phyloP scores from a whole-genome alignment of 2,888 invertebrate species.

The Ametastegia equiseti region DNA sequence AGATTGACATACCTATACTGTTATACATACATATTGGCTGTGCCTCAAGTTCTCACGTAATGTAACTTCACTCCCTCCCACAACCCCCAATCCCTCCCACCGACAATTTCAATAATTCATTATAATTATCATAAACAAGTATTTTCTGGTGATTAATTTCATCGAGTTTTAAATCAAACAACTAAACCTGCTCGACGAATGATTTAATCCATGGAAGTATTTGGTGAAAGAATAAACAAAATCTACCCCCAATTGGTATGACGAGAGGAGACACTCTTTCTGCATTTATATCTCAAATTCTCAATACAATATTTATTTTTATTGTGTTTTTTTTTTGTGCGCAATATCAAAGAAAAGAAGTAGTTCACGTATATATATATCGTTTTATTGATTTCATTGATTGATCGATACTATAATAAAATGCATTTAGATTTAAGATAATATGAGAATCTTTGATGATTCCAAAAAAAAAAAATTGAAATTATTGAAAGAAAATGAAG shows the following conservation, averaged over 20 bases:
- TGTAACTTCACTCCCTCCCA: too few species aligned
- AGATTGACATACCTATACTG: conserved; percentile 45
- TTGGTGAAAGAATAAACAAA: not conserved
- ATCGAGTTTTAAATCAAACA: not conserved
- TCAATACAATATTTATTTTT: not conserved
- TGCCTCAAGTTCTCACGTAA: conserved; percentile 17
- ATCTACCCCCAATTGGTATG: not conserved
- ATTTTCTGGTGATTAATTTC: not conserved
- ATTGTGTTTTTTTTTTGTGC: not conserved
- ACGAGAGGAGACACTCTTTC: conserved; percentile 32
- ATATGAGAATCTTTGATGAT: not conserved
- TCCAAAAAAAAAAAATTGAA: not conserved
- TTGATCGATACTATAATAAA: not conserved
- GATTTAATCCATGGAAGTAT: not conserved
- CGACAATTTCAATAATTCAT: not conserved
- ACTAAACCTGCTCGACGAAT: not conserved
- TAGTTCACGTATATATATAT: too few species aligned
- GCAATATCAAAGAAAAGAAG: not conserved
- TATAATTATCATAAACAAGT: not conserved
- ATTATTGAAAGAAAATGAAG: not conserved
- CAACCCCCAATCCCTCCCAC: too few species aligned
- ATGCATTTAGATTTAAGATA: not conserved
- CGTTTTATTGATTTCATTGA: not conserved
- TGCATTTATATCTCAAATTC: conserved; percentile 21
- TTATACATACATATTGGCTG: conserved; percentile 46